A percentile compares a stretch with the other conserved stretches of the same genome.
These are phyloP conservation scores for Trachemys scripta DNA, from an alignment of 2,113 vertebrate genomes.

Conservation along the genomic window DNA sequence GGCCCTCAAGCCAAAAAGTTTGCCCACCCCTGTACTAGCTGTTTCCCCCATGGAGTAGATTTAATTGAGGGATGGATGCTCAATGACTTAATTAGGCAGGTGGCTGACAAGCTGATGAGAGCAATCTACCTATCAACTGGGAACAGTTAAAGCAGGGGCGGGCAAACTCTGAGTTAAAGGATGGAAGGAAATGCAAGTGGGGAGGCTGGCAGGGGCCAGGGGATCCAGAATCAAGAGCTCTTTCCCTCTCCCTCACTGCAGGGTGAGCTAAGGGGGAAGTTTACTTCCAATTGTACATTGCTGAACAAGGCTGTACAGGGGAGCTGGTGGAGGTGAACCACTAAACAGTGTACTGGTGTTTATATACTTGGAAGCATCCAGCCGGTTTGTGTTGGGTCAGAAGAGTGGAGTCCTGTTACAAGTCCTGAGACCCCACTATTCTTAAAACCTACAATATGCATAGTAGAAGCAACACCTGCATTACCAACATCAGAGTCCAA, in stretches of 20 bases:
- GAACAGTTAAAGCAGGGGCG: background rate
- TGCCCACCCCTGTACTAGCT: background rate
- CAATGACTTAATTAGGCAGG: background rate
- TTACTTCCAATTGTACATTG: background rate
- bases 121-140: background rate
- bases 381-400: background rate
- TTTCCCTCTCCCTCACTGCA: background rate
- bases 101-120: background rate
- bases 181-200: background rate
- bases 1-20: too few species aligned
- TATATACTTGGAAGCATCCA: background rate
- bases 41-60: background rate
- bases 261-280: background rate
- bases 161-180: too few species aligned
- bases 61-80: background rate
- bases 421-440: background rate
- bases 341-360: background rate
- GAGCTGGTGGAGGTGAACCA: background rate
- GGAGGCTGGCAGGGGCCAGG: background rate
- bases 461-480: fast-evolving
- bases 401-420: background rate
- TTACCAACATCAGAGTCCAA: background rate
- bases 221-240: background rate
- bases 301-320: background rate
- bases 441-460: background rate